Base-by-base conservation (phyloP, 2,888 invertebrate species). In the Ectemnius continuus region DNA sequence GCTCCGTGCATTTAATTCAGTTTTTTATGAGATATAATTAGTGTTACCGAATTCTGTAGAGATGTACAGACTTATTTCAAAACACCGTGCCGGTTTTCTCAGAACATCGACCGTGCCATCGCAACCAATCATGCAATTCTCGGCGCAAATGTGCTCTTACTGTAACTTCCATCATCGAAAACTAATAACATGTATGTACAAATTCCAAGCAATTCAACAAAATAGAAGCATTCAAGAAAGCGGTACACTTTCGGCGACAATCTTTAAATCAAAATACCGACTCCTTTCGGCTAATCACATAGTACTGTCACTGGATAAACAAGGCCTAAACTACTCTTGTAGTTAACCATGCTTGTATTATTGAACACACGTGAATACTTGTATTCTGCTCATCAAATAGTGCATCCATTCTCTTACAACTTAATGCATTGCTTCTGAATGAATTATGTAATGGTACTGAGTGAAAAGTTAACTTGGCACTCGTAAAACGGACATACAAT, bases 1-100 rank as follows among this genome's bases (percentile, higher is more conserved):
- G 36, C 36, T 36, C 36, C 8, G 4, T 2, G 36, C 5, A 36
- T 36, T 61, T 46, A 23, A 69, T 47, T 23, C 16, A 28, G 13
- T 48, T n/a, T 23, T 52, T 16, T 2, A 8, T 14, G 46, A 11
- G 8, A 28, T 11, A 28, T 61, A 16, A 58, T 63, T 61, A 52
- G 52, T 47, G 47, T 52, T 20, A 13, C 26, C 45, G 47, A 61
- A 47, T 28, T 5, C 14, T 62, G 47, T 5, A 18, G 82, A 74
- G 23, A 88, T 88, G 88, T 87, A 86, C 60, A 84, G 84, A 70
- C 75, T 86, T 18, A 61, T 87, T 4, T 84, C 78, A 71, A 62
- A 66, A 0, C 79, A 70, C 6, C 45, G 75, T 26, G 46, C 76
- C 8, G 61, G 75, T 6, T 16, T 80, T 3, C 83, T 82, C n/a